phyloP scores from a whole-genome alignment of 2,797 vertebrate species.

The Clarias fuscus region DNA sequence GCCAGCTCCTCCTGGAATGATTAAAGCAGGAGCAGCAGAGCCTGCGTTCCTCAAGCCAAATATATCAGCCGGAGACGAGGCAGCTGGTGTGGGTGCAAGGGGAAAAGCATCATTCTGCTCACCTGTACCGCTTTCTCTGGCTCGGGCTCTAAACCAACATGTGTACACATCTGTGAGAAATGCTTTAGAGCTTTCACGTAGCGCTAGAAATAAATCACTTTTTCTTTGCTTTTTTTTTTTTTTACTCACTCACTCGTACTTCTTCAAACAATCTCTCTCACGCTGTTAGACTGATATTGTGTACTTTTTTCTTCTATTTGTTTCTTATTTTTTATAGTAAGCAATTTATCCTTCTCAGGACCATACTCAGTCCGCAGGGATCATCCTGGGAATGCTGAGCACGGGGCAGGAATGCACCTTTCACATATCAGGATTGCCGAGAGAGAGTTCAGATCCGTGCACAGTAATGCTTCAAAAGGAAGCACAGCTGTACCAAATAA shows the following conservation, averaged over 20 bases:
- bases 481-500: no score
- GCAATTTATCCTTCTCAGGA: not conserved
- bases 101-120: not conserved
- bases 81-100: not conserved
- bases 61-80: conserved; percentile 26
- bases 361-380: no score
- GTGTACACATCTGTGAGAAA: conserved; percentile 4
- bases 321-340: not conserved
- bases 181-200: not conserved
- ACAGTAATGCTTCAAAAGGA: not conserved
- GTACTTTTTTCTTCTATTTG: not conserved
- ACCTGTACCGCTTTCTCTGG: conserved; percentile 2
- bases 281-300: not conserved
- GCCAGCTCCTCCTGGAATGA: conserved; percentile 31
- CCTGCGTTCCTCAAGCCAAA: conserved; percentile 27
- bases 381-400: no score
- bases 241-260: not conserved
- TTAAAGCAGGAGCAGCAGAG: conserved; percentile 38
- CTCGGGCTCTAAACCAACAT: not conserved
- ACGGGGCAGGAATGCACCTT: no score
- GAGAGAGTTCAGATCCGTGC: no score
- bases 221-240: not conserved
- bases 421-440: no score
- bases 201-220: not conserved
- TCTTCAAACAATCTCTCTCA: not conserved